Percentiles rank a stretch among this genome's conserved stretches.
phyloP scores from a whole-genome alignment of 2,113 vertebrate genomes.

The Chaenogobius annularis region DNA sequence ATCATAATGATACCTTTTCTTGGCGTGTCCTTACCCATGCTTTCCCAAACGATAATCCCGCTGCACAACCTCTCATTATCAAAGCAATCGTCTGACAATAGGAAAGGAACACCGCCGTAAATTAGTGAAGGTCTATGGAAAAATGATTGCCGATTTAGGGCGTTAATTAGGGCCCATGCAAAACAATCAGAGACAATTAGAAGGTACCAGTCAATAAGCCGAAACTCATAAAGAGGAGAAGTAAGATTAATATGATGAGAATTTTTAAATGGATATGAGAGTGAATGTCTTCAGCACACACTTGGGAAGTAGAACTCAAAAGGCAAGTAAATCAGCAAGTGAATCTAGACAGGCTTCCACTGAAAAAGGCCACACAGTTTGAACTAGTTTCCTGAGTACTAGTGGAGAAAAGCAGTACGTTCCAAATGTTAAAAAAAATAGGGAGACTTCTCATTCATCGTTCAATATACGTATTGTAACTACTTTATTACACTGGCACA shows the following conservation, averaged over 20 bases:
- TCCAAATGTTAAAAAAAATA: too few species aligned
- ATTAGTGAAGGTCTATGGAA: constrained; percentile 63
- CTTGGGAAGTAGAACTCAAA: constrained; percentile 7
- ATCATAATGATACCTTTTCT: constrained; percentile 63
- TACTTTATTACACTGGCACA: neutral
- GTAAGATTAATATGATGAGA: constrained; percentile 48
- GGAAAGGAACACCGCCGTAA: constrained; percentile 40
- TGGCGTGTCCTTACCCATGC: constrained; percentile 37
- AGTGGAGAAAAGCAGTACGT: too few species aligned
- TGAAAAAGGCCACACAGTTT: constrained; percentile 41
- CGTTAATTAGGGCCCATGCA: constrained; percentile 62
- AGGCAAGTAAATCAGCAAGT: constrained; percentile 52
- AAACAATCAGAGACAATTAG: constrained; percentile 72
- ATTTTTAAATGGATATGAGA: constrained; percentile 51
- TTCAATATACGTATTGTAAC: neutral
- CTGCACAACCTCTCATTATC: constrained; percentile 59
- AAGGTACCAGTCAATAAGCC: constrained; percentile 52
- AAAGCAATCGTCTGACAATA: constrained; percentile 56
- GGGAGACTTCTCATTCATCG: neutral
- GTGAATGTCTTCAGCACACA: constrained; percentile 30
- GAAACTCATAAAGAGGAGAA: constrained; percentile 47
- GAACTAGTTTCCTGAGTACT: constrained; percentile 24
- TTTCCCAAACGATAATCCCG: constrained; percentile 51
- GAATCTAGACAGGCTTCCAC: constrained; percentile 17
- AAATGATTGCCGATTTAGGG: constrained; percentile 56